A percentile compares a stretch with the other conserved stretches of the same genome.
phyloP scores from a whole-genome alignment of 2,113 vertebrate species.

The Odocoileus virginianus region DNA sequence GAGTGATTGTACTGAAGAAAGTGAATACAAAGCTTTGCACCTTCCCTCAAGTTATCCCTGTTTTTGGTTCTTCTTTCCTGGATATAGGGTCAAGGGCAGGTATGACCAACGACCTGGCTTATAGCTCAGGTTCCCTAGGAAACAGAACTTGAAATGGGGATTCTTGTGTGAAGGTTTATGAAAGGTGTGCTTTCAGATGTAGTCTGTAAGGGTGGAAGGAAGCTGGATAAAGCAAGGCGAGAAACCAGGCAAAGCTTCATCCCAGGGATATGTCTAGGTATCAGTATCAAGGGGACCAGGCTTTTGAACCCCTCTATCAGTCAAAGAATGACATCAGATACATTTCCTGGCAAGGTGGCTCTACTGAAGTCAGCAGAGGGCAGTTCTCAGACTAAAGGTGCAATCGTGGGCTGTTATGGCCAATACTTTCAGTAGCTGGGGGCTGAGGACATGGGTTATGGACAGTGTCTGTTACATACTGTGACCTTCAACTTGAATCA shows the following conservation, averaged over 20 bases:
- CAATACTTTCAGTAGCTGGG: neutral
- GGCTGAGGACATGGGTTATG: fast-evolving
- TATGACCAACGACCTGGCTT: neutral
- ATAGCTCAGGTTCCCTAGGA: neutral
- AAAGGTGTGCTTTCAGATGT: neutral
- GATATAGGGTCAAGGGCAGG: neutral
- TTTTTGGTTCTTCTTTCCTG: neutral
- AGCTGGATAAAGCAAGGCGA: neutral
- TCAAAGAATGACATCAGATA: neutral
- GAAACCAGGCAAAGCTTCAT: neutral
- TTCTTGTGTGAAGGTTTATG: neutral
- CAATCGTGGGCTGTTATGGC: neutral
- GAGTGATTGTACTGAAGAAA: too few species aligned
- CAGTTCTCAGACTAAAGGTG: neutral
- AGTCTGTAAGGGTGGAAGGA: neutral
- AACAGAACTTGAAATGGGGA: neutral
- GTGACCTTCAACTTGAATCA: neutral
- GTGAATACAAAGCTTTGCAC: neutral
- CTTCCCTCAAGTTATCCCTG: neutral
- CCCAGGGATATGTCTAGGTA: neutral
- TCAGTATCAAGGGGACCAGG: neutral
- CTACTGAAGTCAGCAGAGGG: neutral
- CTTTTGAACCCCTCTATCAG: neutral
- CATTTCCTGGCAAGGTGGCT: neutral
- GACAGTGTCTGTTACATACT: too few species aligned